phyloP scores from a whole-genome alignment of 2,113 vertebrate species.

The Noturus placidus region DNA sequence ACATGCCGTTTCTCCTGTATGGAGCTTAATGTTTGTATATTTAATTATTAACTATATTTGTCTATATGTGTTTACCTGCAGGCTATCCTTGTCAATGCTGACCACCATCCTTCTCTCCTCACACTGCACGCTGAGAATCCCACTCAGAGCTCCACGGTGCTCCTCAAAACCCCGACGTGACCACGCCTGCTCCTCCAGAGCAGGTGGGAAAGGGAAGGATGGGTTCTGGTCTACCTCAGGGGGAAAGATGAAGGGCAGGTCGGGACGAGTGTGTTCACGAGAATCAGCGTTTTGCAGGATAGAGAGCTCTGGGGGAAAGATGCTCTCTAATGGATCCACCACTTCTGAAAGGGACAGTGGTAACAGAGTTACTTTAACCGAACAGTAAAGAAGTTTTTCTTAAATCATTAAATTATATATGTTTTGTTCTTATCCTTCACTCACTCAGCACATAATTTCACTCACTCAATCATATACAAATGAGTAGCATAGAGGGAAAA shows the following conservation, averaged over 20 bases:
- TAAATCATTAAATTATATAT: neutral
- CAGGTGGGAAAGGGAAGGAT: slow-evolving; percentile 54
- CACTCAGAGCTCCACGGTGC: slow-evolving; percentile 69
- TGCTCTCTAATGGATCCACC: slow-evolving; percentile 57
- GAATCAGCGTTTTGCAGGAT: slow-evolving; percentile 69
- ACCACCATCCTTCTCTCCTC: slow-evolving; percentile 84
- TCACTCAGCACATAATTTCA: neutral
- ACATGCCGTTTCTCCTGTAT: neutral
- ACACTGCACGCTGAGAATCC: slow-evolving; percentile 81
- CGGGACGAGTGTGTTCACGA: slow-evolving; percentile 58
- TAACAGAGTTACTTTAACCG: neutral
- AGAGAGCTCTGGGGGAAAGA: slow-evolving; percentile 78
- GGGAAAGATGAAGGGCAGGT: slow-evolving; percentile 77
- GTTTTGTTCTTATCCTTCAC: neutral
- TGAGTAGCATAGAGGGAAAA: neutral
- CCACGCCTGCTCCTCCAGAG: slow-evolving; percentile 39
- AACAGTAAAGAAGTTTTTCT: neutral
- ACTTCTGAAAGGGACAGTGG: slow-evolving; percentile 56
- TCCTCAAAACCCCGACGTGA: slow-evolving; percentile 72
- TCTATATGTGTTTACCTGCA: slow-evolving; percentile 74
- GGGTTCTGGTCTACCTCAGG: slow-evolving; percentile 53
- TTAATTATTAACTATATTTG: neutral
- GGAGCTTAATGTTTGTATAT: neutral
- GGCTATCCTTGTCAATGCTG: slow-evolving; percentile 83
- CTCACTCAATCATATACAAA: neutral